phyloP scores from a whole-genome alignment of 2,113 vertebrate species.

The Halichoerus grypus region DNA sequence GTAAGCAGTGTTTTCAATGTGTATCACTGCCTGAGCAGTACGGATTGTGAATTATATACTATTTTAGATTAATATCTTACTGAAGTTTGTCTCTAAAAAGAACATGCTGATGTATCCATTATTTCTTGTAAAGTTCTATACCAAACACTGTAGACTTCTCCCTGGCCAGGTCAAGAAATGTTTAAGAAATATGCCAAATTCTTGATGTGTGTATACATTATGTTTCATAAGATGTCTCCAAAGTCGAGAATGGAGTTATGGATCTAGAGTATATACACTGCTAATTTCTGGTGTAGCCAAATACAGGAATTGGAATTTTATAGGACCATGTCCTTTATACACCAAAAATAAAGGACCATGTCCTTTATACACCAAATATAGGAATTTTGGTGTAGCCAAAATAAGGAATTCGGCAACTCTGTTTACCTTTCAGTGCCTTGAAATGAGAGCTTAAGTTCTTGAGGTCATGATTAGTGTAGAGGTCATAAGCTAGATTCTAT shows the following conservation, averaged over 20 bases:
- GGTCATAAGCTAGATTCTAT: neutral
- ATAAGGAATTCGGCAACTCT: neutral
- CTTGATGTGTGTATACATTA: neutral
- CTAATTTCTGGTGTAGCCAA: neutral
- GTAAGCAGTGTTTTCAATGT: neutral
- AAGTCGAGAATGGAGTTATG: neutral
- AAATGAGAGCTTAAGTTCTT: neutral
- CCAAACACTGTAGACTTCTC: neutral
- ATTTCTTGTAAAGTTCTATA: neutral
- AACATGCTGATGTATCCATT: neutral
- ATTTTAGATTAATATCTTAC: constrained; percentile 32
- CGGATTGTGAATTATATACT: constrained; percentile 49
- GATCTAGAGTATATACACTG: neutral
- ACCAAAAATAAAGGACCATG: no score
- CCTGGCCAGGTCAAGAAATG: neutral
- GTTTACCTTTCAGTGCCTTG: neutral
- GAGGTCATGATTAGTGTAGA: neutral
- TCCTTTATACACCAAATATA: no score
- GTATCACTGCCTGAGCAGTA: neutral
- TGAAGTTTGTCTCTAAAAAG: constrained; percentile 22
- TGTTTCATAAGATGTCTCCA: neutral
- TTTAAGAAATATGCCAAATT: neutral
- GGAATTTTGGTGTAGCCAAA: neutral
- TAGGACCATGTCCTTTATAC: no score
- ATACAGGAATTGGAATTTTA: neutral